Evolutionary conservation across 2,113 vertebrate species (phyloP).

Genomic region (Falcunculus frontatus): DNA sequence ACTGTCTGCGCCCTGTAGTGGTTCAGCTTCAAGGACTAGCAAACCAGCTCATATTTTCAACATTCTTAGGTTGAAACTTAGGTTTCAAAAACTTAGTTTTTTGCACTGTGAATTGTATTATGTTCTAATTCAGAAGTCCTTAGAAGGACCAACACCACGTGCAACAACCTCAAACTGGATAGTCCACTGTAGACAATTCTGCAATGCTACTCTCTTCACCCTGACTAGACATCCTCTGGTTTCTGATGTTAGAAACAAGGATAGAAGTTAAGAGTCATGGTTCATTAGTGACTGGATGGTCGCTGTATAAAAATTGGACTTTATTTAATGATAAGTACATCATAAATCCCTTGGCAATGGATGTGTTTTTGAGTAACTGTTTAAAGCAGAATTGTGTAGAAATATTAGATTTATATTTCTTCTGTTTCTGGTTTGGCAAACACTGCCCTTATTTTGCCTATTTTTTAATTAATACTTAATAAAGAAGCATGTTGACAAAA

Average conservation of each 20-base stretch:
- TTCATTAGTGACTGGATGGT: not conserved
- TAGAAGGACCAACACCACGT: not conserved
- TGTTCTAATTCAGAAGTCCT: not conserved
- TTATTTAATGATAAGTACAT: not conserved
- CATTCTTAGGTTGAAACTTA: no score
- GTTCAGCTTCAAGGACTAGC: not conserved
- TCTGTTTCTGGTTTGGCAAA: not conserved
- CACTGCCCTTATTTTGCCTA: not conserved
- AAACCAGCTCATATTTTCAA: not conserved
- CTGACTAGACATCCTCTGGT: not conserved
- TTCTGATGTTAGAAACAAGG: not conserved
- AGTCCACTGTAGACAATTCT: not conserved
- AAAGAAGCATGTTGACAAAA: not conserved
- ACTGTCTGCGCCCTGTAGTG: fast-evolving
- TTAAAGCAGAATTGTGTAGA: not conserved
- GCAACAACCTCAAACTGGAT: not conserved
- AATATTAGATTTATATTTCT: not conserved
- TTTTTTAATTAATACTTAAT: not conserved
- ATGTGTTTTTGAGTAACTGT: not conserved
- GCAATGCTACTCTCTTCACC: not conserved
- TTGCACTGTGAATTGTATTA: not conserved
- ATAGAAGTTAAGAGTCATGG: not conserved
- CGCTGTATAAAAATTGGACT: not conserved
- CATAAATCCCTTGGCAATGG: not conserved
- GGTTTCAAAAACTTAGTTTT: not conserved